Evolutionary conservation across 2,888 invertebrate genomes (phyloP), one percentile per base, ranked within the genome.

Genomic region (Meteorus cinctellus): DNA sequence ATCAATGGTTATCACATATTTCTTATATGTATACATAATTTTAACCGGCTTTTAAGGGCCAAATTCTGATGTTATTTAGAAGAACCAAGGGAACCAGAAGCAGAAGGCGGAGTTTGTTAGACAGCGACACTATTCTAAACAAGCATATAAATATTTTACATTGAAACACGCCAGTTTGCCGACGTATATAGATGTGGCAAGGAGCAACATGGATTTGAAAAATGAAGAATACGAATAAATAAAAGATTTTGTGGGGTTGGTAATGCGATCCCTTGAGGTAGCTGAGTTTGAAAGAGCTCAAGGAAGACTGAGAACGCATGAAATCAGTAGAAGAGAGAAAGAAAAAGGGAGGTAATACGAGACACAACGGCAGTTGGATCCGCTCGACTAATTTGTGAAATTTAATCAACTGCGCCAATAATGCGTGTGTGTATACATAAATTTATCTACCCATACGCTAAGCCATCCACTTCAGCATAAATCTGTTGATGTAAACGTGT

Each of bases 331-430:
- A 19, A 55, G 8, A 55, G 5, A 19, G 8, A 19, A 19, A 19
- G 19, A 29, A 12, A n/a, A 31, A 29, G n/a, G 27, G 24, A 41
- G 77, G 82, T 82, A 82, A 84, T 78, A 80, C 80, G 83, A 84
- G 81, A 83, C 82, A 76, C 79, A 79, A 77, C 77, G 70, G 79
- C 80, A 79, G 84, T 83, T 84, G 84, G 82, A 82, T 78, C 72
- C 82, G 82, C 83, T 83, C 82, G 84, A 84, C 84, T 86, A 84
- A 84, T 86, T 85, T 84, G 81, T 85, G 86, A 86, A 86, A 86
- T 86, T 86, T 82, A 85, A 86, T 86, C 86, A 84, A 85, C 83
- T 85, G 83, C 83, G 81, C 67, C 66, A 68, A 66, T 36, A 34
- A 82, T 82, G 81, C 66, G 55, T 66, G 62, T 36, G 29, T 55